Percentiles rank a stretch among this genome's conserved stretches.
phyloP scores from a whole-genome alignment of 2,888 invertebrate genomes.

The Noctua fimbriata region DNA sequence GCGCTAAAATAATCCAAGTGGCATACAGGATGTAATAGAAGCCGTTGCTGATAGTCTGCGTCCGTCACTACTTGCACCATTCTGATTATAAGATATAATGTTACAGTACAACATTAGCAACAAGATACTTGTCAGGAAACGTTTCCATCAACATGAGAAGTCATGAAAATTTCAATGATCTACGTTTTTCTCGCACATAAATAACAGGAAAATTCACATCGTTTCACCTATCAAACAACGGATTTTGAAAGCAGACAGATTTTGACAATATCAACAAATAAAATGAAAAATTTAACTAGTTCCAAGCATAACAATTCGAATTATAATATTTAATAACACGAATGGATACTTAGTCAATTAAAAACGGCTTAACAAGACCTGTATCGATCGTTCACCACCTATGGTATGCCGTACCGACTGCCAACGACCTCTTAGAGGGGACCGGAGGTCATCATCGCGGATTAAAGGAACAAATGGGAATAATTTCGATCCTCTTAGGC shows the following conservation, averaged over 20 bases:
- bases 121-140: slow-evolving; percentile 7
- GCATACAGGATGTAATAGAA: slow-evolving; percentile 40
- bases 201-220: neutral
- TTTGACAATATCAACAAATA: neutral
- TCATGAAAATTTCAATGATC: neutral
- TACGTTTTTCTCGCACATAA: neutral
- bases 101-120: slow-evolving; percentile 36
- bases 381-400: slow-evolving; percentile 52
- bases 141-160: neutral
- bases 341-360: slow-evolving; percentile 17
- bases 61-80: slow-evolving; percentile 24
- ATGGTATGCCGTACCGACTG: slow-evolving; percentile 69
- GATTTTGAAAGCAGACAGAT: neutral
- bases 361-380: slow-evolving; percentile 45
- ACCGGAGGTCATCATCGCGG: slow-evolving; percentile 70
- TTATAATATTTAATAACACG: neutral
- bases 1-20: slow-evolving; percentile 5
- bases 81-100: slow-evolving; percentile 25
- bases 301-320: neutral
- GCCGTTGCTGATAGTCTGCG: slow-evolving; percentile 22
- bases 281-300: neutral
- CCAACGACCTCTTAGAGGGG: slow-evolving; percentile 67
- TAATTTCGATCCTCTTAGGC: slow-evolving; percentile 43
- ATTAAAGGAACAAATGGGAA: slow-evolving; percentile 68
- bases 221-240: neutral